Evolutionary conservation across 2,113 vertebrate genomes (phyloP), one percentile per base, ranked within the genome.

Genomic region (Indri indri): DNA sequence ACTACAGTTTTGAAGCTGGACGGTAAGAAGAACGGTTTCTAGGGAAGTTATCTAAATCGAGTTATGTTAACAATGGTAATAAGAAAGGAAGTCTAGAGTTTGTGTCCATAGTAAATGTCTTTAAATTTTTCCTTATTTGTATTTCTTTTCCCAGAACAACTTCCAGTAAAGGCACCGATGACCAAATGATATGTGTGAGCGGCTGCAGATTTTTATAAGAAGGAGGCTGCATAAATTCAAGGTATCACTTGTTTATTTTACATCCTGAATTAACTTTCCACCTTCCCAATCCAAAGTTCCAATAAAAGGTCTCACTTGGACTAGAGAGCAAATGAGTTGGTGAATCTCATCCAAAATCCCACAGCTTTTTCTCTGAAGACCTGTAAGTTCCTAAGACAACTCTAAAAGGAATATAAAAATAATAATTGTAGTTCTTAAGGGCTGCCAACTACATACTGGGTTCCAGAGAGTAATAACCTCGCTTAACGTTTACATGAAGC

Each of bases 351-450:
- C 91, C 63, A 93, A 83, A 96, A 91, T 88, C 88, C 37, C 88
- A 73, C 66, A 63, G 50, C 34, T 18, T 92, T 91, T 88, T 74
- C 86, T 94, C 91, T 80, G 59, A 97, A 92, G 96, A 94, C 79
- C n/a, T 93, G 4, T 83, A 96, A 94, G 65, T 95, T 97, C 89
- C 80, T 79, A 88, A 90, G 95, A 91, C 1, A 13, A 13, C 54
- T 96, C 82, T 94, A 80, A 93, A 93, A 96, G 76, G 94, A 94
- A 88, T 73, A 82, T 97, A 95, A 97, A 97, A 96, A 92, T 94
- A 95, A 77, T 95, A 45, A 96, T 81, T 91, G 79, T 94, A 88
- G 66, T 97, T 96, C 91, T 89, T 81, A 82, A 76, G 40, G 79
- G 42, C 91, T 98, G 91, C 94, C 97, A 97, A 22, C 79, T 82